phyloP scores from a whole-genome alignment of 2,888 invertebrate genomes.

The Drosophila mulleri region DNA sequence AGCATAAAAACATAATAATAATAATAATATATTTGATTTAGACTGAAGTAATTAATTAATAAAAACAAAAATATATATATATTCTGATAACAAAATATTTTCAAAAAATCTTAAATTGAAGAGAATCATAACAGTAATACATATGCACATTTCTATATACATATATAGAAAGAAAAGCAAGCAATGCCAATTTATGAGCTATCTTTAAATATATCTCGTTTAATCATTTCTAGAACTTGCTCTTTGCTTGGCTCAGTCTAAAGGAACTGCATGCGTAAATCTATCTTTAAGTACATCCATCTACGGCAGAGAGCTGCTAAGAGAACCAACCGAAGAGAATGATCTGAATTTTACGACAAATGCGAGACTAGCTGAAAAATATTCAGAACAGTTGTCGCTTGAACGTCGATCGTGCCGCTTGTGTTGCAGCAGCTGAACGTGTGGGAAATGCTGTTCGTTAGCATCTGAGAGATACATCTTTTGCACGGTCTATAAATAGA shows the following conservation, averaged over 20 bases:
- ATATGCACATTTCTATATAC: background rate
- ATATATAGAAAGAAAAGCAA: background rate
- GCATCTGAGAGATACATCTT: conserved; percentile 65
- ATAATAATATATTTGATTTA: too few relatives aligned
- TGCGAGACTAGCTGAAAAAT: conserved; percentile 32
- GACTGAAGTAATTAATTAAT: too few relatives aligned
- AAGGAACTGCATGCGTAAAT: conserved; percentile 11
- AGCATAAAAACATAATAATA: too few relatives aligned
- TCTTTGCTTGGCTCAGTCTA: conserved; percentile 12
- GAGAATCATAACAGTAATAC: background rate
- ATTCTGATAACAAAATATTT: background rate
- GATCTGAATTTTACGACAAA: conserved; percentile 23
- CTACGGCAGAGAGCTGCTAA: conserved; percentile 27
- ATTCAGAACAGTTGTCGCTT: conserved; percentile 54
- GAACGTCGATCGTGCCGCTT: conserved; percentile 67
- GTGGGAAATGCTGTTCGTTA: conserved; percentile 33
- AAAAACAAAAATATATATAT: background rate
- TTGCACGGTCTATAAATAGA: conserved; percentile 64
- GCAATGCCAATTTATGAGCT: background rate
- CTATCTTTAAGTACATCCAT: conserved; percentile 3
- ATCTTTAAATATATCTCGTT: background rate
- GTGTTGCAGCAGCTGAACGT: conserved; percentile 32
- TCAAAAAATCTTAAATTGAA: background rate
- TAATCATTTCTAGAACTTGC: conserved; percentile 5
- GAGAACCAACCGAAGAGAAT: conserved; percentile 45